These are phyloP conservation scores for Montifringilla adamsi DNA, from an alignment of 2,113 vertebrate genomes.

Conservation along the genomic window DNA sequence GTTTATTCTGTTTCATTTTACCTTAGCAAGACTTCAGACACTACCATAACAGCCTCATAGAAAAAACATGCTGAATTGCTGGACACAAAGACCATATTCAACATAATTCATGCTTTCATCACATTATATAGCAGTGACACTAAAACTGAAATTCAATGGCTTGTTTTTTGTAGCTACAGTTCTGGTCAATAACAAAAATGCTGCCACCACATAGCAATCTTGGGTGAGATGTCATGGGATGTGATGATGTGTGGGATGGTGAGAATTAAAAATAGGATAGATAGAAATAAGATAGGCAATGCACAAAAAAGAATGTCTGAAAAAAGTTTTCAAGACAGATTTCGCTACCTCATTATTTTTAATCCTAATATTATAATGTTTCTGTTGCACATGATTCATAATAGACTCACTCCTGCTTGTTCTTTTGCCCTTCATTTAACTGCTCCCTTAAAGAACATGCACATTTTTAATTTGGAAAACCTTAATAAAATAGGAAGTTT, in stretches of 20 bases:
- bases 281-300: not conserved
- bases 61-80: not conserved
- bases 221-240: not conserved
- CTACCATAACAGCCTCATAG: not conserved
- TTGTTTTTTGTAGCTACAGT: not conserved
- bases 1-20: not conserved
- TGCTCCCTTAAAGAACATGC: not conserved
- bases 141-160: not conserved
- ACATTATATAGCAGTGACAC: not conserved
- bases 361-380: not conserved
- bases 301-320: not conserved
- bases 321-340: not conserved
- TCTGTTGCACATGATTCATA: not conserved
- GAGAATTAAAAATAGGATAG: not conserved
- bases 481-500: conserved; percentile 33
- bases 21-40: not conserved
- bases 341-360: conserved; percentile 24
- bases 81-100: not conserved
- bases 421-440: conserved; percentile 22
- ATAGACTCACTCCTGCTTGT: not conserved
- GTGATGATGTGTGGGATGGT: not conserved
- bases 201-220: not conserved
- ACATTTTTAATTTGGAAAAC: not conserved
- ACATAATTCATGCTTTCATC: not conserved
- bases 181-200: not conserved